These are phyloP conservation scores for Phaethon lepturus DNA, from an alignment of 2,113 vertebrate genomes.

Conservation along the genomic window DNA sequence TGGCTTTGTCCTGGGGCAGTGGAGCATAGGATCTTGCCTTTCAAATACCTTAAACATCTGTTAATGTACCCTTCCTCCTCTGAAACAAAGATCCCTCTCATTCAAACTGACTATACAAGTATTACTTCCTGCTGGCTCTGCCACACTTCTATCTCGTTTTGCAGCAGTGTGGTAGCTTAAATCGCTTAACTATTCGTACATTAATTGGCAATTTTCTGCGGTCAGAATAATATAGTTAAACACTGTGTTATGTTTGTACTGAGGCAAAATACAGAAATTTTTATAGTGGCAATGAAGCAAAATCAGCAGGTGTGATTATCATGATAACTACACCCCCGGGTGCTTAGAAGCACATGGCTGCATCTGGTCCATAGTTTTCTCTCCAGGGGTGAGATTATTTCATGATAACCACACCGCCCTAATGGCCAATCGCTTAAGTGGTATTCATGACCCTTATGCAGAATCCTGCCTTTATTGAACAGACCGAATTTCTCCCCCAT, in stretches of 20 bases:
- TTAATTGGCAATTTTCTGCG: constrained; percentile 63
- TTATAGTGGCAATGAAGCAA: constrained; percentile 21
- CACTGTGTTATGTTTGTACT: constrained; percentile 10
- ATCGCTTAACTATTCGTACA: neutral
- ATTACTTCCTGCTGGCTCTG: neutral
- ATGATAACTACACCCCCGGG: constrained; percentile 46
- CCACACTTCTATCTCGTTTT: neutral
- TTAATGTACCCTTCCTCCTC: neutral
- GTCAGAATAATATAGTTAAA: constrained; percentile 54
- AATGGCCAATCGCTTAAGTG: constrained; percentile 42
- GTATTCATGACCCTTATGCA: constrained; percentile 44
- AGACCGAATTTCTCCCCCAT: neutral
- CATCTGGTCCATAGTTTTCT: constrained; percentile 57
- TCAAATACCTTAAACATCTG: neutral
- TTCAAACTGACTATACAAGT: neutral
- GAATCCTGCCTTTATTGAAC: neutral
- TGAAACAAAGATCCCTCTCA: neutral
- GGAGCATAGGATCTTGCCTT: neutral
- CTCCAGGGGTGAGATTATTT: constrained; percentile 62
- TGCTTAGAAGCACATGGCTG: constrained; percentile 42
- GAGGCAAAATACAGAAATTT: constrained; percentile 1
- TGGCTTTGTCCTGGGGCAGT: neutral
- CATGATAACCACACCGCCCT: constrained; percentile 12
- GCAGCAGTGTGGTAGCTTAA: neutral
- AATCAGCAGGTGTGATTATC: constrained; percentile 67